Percentiles rank a stretch among this genome's conserved stretches.
These are phyloP conservation scores for Sebastes aleutianus DNA, from an alignment of 2,797 vertebrate genomes.

Conservation along the genomic window DNA sequence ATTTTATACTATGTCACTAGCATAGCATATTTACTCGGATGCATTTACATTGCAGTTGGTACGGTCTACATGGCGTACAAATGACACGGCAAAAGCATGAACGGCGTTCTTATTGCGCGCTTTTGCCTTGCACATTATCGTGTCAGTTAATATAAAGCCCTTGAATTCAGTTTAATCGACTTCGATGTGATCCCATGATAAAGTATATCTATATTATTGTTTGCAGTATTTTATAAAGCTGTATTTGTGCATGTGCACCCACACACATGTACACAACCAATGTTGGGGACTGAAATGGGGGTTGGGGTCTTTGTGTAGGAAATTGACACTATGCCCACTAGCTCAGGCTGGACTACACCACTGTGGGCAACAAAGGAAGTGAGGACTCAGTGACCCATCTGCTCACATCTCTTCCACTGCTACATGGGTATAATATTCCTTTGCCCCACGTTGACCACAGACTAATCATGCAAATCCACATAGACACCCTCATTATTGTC, in stretches of 20 bases:
- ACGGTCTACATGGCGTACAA: no score
- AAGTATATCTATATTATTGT: neutral
- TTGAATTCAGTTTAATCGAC: neutral
- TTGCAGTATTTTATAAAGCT: neutral
- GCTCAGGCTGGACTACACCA: neutral
- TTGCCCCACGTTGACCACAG: neutral
- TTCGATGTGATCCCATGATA: neutral
- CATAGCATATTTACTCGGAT: no score
- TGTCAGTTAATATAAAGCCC: neutral
- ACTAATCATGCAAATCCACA: slow-evolving; percentile 14
- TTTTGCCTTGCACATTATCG: no score
- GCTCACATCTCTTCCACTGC: neutral
- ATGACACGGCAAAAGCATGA: no score
- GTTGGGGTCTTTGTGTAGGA: neutral
- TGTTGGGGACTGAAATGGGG: neutral
- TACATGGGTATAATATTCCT: neutral
- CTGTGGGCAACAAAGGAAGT: slow-evolving; percentile 11
- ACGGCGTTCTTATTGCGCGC: no score
- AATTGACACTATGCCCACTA: neutral
- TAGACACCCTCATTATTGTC: slow-evolving; percentile 13
- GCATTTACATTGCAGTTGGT: no score
- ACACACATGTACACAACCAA: neutral
- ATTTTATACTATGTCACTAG: no score
- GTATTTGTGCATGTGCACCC: neutral
- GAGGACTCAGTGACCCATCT: slow-evolving; percentile 16